Evolutionary conservation across 1,140 invertebrate species (phyloP).

Genomic region (Harlomillsia oculata): DNA sequence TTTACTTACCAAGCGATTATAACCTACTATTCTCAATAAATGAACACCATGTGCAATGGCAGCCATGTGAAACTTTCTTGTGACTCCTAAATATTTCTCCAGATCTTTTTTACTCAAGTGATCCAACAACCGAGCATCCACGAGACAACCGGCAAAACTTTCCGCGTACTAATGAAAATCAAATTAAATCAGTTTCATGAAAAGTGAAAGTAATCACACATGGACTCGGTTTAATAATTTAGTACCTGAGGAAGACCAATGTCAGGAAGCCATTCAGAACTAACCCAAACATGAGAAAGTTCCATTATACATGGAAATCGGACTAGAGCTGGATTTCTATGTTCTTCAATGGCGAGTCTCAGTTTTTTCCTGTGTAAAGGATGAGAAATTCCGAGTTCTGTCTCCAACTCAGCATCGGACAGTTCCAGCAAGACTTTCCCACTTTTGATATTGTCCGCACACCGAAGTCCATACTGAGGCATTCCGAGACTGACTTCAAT

Average conservation of each 20-base stretch:
- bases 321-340: constrained; percentile 70
- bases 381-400: constrained; percentile 74
- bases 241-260: constrained; percentile 67
- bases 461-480: constrained; percentile 80
- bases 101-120: constrained; percentile 85
- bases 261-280: constrained; percentile 81
- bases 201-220: no score
- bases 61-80: constrained; percentile 83
- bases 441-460: constrained; percentile 86
- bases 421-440: constrained; percentile 85
- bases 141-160: constrained; percentile 76
- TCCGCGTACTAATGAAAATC: constrained; percentile 64
- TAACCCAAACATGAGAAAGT: constrained; percentile 81
- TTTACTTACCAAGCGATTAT: constrained; percentile 71
- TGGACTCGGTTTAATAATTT: no score
- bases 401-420: constrained; percentile 76
- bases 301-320: constrained; percentile 75
- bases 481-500: constrained; percentile 83
- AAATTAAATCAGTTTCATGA: no score
- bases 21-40: constrained; percentile 79
- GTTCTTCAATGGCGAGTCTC: constrained; percentile 85
- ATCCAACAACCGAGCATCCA: constrained; percentile 84
- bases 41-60: constrained; percentile 88
- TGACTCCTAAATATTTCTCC: constrained; percentile 81
- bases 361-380: constrained; percentile 86